Evolutionary conservation across 2,113 vertebrate genomes (phyloP).

Genomic region (Notarius quadriscutis): DNA sequence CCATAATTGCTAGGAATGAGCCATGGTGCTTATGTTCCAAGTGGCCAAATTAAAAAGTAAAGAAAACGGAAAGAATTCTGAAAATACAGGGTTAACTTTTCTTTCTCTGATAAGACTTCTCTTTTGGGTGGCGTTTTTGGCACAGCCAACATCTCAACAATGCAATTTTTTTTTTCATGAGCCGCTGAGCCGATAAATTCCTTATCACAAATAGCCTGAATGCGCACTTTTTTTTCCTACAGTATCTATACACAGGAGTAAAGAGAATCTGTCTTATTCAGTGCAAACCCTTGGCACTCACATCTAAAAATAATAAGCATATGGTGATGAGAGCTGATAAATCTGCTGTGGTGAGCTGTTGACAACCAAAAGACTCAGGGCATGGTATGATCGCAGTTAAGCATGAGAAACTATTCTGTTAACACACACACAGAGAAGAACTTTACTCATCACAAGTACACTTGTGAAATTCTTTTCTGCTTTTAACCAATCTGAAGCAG

Average conservation of each 20-base stretch:
- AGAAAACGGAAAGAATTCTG: slow-evolving; percentile 67
- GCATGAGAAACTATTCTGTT: no score
- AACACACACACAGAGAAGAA: no score
- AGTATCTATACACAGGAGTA: slow-evolving; percentile 19
- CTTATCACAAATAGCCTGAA: slow-evolving; percentile 45
- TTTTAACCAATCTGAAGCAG: no score
- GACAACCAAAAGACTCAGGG: background rate
- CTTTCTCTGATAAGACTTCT: slow-evolving; percentile 65
- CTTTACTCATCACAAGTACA: no score
- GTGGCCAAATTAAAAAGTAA: slow-evolving; percentile 62
- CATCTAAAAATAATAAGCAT: slow-evolving; percentile 21
- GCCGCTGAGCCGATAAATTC: slow-evolving; percentile 48
- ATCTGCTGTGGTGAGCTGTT: slow-evolving; percentile 28
- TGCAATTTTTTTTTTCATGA: slow-evolving; percentile 52
- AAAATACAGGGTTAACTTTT: slow-evolving; percentile 63
- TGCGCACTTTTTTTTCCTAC: background rate
- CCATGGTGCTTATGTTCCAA: slow-evolving; percentile 62
- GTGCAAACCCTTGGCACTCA: background rate
- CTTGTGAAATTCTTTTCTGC: no score
- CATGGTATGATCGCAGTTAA: no score
- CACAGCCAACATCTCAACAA: slow-evolving; percentile 55
- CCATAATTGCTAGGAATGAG: slow-evolving; percentile 54
- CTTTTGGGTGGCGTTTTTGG: slow-evolving; percentile 62
- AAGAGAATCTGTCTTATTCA: slow-evolving; percentile 6
- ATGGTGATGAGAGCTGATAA: slow-evolving; percentile 26